These are phyloP conservation scores for Pristionchus japonicus DNA, from an alignment of 2,888 invertebrate genomes.

Conservation along the genomic window DNA sequence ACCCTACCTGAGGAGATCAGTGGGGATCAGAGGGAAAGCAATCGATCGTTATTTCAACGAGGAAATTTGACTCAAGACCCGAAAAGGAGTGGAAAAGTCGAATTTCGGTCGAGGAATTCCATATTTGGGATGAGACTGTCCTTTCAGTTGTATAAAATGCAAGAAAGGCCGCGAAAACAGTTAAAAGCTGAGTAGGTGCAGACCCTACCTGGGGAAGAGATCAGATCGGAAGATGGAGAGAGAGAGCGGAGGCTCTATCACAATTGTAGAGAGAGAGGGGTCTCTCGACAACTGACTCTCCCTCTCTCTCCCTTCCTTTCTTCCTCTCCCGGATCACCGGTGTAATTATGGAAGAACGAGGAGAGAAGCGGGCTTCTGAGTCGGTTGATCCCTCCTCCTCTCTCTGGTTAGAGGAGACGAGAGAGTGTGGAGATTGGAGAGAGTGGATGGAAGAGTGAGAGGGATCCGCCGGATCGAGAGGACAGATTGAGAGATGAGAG, in stretches of 20 bases:
- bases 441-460: background rate
- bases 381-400: background rate
- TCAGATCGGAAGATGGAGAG: background rate
- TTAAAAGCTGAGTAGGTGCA: background rate
- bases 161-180: background rate
- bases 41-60: too few species aligned
- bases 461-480: background rate
- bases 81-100: too few species aligned
- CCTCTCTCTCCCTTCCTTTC: background rate
- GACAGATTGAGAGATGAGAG: conserved; percentile 40
- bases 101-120: background rate
- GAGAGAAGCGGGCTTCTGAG: background rate
- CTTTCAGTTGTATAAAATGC: too few species aligned
- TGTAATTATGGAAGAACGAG: conserved; percentile 47
- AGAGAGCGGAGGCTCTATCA: conserved; percentile 23
- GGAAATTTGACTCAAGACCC: too few species aligned
- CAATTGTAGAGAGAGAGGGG: background rate
- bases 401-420: background rate
- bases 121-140: too few species aligned
- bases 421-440: background rate
- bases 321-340: conserved; percentile 40
- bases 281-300: conserved; percentile 36
- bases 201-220: background rate
- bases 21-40: background rate
- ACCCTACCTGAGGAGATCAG: background rate